Evolutionary conservation across 2,888 invertebrate species (phyloP).

Genomic region (Prenolepis imparis): DNA sequence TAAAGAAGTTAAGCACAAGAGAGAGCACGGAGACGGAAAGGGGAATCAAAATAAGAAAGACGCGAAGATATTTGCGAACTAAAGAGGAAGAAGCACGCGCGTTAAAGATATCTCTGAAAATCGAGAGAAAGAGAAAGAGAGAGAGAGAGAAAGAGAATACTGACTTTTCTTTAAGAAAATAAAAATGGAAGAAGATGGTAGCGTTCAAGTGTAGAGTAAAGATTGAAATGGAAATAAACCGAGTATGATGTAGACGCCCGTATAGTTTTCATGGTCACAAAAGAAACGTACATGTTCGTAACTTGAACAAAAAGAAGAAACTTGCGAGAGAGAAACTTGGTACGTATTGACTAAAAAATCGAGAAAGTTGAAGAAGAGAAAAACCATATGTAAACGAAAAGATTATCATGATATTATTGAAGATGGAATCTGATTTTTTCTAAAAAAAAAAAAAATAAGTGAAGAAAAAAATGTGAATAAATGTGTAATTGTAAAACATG

Average conservation of each 20-base stretch:
- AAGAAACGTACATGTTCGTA: conserved; percentile 44
- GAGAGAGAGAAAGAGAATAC: conserved; percentile 9
- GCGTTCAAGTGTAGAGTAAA: conserved; percentile 51
- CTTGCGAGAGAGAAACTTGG: conserved; percentile 33
- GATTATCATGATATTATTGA: conserved; percentile 19
- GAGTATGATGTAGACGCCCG: conserved; percentile 24
- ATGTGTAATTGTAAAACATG: background rate
- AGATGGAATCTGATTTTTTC: background rate
- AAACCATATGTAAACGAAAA: conserved; percentile 31
- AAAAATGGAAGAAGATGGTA: conserved; percentile 27
- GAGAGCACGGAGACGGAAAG: background rate
- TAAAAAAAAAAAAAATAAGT: background rate
- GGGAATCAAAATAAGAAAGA: conserved; percentile 23
- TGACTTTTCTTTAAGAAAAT: conserved; percentile 13
- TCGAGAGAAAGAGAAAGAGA: conserved; percentile 11
- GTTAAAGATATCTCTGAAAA: conserved; percentile 25
- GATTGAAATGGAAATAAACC: conserved; percentile 57
- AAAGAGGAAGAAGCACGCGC: conserved; percentile 21
- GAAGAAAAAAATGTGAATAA: background rate
- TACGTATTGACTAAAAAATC: conserved; percentile 50
- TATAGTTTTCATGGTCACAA: conserved; percentile 47
- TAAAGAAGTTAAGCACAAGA: conserved; percentile 8
- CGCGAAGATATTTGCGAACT: conserved; percentile 38
- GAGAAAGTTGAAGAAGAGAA: conserved; percentile 40
- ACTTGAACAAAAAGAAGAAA: conserved; percentile 41